Conservation (phyloP, 2,888 invertebrate genomes). For the Rhagophthalmus giganteus region DNA sequence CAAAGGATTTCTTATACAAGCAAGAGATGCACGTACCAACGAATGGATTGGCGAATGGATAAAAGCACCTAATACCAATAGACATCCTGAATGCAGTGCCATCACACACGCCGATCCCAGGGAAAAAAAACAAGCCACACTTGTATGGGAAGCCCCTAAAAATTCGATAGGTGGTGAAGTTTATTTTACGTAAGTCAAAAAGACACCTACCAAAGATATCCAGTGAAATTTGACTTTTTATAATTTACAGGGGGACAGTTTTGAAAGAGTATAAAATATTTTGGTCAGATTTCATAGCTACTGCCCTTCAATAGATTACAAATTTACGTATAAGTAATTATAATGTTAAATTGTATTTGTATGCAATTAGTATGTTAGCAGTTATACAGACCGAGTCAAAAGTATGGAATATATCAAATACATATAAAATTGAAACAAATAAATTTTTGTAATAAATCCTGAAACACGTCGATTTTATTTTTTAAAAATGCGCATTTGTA, state of each 20-base stretch:
- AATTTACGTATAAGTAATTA: too few species aligned
- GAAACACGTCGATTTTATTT: too few species aligned
- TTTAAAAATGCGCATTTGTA: too few species aligned
- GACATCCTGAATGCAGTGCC: slow-evolving; percentile 77
- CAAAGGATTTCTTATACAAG: slow-evolving; percentile 84
- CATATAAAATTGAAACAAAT: not conserved
- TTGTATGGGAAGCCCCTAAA: slow-evolving; percentile 75
- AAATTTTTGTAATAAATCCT: too few species aligned
- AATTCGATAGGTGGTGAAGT: slow-evolving; percentile 66
- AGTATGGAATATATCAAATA: not conserved
- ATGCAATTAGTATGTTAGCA: too few species aligned
- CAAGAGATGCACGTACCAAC: slow-evolving; percentile 70
- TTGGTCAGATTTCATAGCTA: slow-evolving; percentile 70
- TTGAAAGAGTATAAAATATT: slow-evolving; percentile 75
- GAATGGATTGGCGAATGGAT: slow-evolving; percentile 78
- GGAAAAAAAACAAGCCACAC: slow-evolving; percentile 71
- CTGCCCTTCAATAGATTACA: too few species aligned
- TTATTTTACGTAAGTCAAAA: slow-evolving; percentile 80
- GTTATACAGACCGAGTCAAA: not conserved
- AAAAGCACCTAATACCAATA: slow-evolving; percentile 72
- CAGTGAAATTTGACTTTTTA: slow-evolving; percentile 2
- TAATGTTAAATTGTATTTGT: too few species aligned
- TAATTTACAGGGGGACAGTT: slow-evolving; percentile 70
- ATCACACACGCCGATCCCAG: slow-evolving; percentile 78
- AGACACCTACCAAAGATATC: too few species aligned